phyloP scores from a whole-genome alignment of 2,797 vertebrate species.

The Pangasius macronema region DNA sequence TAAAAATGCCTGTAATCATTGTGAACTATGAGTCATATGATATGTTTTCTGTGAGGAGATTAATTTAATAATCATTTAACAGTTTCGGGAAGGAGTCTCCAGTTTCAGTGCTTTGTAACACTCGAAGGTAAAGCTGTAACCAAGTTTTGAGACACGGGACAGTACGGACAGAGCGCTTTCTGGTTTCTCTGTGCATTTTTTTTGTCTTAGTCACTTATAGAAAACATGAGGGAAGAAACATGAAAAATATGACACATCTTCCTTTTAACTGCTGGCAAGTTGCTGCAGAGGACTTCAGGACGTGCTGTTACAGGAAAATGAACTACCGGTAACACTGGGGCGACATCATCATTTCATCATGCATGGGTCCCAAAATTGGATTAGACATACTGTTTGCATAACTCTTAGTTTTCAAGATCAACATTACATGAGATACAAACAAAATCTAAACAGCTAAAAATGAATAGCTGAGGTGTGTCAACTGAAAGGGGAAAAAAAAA shows the following conservation, averaged over 20 bases:
- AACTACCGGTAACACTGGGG: not conserved
- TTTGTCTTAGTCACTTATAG: not conserved
- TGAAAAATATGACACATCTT: not conserved
- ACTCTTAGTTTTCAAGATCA: not conserved
- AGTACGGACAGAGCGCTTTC: not conserved
- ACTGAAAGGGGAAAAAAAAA: not conserved
- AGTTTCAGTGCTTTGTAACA: not conserved
- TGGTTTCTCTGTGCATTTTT: not conserved
- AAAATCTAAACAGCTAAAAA: not conserved
- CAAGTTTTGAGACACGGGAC: not conserved
- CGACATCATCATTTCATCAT: not conserved
- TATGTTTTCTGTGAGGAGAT: not conserved
- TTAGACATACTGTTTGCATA: too few species aligned
- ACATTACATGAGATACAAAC: not conserved
- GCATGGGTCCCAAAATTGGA: not conserved
- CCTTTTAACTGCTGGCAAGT: not conserved
- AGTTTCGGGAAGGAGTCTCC: not conserved
- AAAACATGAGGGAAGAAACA: not conserved
- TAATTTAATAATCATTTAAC: not conserved
- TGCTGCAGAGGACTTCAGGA: not conserved
- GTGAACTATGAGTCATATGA: not conserved
- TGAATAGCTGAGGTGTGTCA: not conserved
- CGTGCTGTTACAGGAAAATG: not conserved
- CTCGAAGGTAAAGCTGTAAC: not conserved
- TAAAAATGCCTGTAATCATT: not conserved